Conservation (phyloP, 2,888 invertebrate genomes). For the Erebia ligea region DNA sequence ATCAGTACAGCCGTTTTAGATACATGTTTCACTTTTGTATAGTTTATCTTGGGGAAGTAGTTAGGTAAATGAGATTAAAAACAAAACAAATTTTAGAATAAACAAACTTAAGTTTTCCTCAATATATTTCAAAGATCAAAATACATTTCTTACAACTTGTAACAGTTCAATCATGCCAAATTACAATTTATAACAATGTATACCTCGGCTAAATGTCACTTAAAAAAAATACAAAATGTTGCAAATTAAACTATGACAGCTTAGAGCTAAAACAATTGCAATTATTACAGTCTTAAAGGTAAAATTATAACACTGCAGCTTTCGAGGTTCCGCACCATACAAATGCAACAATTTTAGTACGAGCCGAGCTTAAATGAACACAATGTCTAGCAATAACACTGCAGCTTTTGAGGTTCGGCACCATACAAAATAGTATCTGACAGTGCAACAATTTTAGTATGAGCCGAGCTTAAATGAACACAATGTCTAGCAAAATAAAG, state of each 20-base stretch:
- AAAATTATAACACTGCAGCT: constrained; percentile 58
- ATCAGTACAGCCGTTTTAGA: too few species aligned
- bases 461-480: constrained; percentile 45
- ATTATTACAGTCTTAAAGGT: constrained; percentile 46
- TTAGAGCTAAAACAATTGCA: constrained; percentile 55
- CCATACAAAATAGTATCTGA: too few species aligned
- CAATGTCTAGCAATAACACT: constrained; percentile 58
- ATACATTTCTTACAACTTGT: constrained; percentile 79
- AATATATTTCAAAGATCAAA: constrained; percentile 82
- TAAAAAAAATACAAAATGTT: constrained; percentile 70
- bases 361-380: constrained; percentile 45
- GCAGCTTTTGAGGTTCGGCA: constrained; percentile 45
- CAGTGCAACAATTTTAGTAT: constrained; percentile 56
- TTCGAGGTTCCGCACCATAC: constrained; percentile 29
- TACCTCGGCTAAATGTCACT: constrained; percentile 61
- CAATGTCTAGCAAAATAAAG: constrained; percentile 63
- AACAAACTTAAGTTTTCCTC: constrained; percentile 59
- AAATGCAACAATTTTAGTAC: constrained; percentile 53
- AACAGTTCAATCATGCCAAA: constrained; percentile 79
- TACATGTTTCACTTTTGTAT: too few species aligned
- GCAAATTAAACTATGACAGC: constrained; percentile 68
- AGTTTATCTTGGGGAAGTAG: too few species aligned
- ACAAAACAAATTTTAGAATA: constrained; percentile 43
- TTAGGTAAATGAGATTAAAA: constrained; percentile 2
- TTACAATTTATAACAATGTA: constrained; percentile 71